phyloP scores from a whole-genome alignment of 37 sponge, comb jelly and placozoan species.

The Chondrilla cf. caribensis region DNA sequence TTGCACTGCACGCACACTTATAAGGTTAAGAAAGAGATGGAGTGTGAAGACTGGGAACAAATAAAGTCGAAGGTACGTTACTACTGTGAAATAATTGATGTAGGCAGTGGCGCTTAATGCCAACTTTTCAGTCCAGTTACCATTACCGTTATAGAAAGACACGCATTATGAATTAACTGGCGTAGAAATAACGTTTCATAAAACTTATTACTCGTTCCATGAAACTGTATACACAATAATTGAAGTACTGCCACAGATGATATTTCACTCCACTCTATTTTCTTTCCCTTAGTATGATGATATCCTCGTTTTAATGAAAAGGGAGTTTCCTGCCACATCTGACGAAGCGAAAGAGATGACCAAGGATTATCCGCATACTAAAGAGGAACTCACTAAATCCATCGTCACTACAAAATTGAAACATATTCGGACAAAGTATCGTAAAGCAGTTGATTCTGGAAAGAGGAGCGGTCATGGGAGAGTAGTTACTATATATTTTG shows the following conservation, averaged over 20 bases:
- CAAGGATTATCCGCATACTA: conserved; percentile 23
- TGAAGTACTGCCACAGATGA: too few relatives aligned
- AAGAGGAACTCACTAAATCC: conserved; percentile 6
- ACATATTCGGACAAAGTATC: neutral
- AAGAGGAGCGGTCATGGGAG: conserved; percentile 17
- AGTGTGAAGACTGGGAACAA: conserved; percentile 17
- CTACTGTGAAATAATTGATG: too few relatives aligned
- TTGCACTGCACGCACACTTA: neutral
- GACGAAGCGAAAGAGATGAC: neutral
- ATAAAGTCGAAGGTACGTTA: neutral
- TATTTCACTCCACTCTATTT: too few relatives aligned
- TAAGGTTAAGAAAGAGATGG: conserved; percentile 1
- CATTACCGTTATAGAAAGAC: too few relatives aligned
- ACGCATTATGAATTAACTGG: too few relatives aligned
- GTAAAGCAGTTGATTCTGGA: conserved; percentile 23
- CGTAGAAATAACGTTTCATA: too few relatives aligned
- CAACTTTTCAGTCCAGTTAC: too few relatives aligned
- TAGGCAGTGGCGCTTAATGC: too few relatives aligned
- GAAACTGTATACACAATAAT: too few relatives aligned
- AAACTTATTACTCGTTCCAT: too few relatives aligned
- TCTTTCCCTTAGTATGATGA: neutral
- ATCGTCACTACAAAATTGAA: conserved; percentile 12
- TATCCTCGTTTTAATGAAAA: too few relatives aligned
- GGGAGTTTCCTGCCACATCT: too few relatives aligned
- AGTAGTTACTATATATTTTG: conserved; percentile 14